Evolutionary conservation across 1,140 invertebrate genomes (phyloP).

Genomic region (Ceratitis capitata): DNA sequence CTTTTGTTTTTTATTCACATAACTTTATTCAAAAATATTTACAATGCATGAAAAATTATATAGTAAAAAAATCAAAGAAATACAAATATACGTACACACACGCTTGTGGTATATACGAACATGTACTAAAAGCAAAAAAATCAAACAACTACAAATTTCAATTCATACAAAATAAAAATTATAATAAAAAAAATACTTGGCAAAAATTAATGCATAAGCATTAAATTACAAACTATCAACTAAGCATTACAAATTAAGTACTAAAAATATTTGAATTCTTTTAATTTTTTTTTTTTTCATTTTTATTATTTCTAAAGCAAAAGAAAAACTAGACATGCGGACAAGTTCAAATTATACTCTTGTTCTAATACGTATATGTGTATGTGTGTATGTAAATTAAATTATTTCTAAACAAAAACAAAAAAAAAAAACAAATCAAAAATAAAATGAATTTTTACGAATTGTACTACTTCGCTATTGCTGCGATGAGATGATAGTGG

Average conservation of each 20-base stretch:
- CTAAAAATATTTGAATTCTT: background rate
- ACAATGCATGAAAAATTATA: slow-evolving; percentile 10
- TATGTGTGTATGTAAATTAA: too few species aligned
- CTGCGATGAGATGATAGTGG: too few species aligned
- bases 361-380: background rate
- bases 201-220: background rate
- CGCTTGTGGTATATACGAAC: too few species aligned
- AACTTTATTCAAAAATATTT: slow-evolving; percentile 10
- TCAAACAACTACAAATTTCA: background rate
- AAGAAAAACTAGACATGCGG: background rate
- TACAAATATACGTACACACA: background rate
- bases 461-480: too few species aligned
- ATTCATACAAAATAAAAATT: slow-evolving; percentile 1
- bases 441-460: too few species aligned
- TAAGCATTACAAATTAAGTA: slow-evolving; percentile 3
- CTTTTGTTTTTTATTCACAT: background rate
- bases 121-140: slow-evolving; percentile 17
- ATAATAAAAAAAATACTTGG: background rate
- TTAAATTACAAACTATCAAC: background rate
- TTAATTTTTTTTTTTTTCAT: background rate
- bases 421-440: too few species aligned
- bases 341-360: background rate
- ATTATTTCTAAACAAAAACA: too few species aligned
- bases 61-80: too few species aligned
- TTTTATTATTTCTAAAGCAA: background rate